Conservation (phyloP, 2,113 vertebrate species). For the Lophotis ruficrista region DNA sequence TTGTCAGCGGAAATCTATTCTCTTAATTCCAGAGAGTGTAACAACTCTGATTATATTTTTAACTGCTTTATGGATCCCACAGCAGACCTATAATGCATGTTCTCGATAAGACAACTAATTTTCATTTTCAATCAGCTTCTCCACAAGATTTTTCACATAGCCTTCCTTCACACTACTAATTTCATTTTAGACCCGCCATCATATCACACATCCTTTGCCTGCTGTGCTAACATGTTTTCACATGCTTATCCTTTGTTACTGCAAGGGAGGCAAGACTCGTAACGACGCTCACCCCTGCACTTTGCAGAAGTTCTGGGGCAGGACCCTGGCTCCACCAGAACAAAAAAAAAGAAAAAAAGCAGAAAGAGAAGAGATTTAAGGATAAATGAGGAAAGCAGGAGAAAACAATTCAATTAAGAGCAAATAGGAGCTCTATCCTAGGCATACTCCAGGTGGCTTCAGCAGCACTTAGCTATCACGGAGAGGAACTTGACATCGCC, state of each 20-base stretch:
- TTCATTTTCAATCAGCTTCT: slow-evolving; percentile 77
- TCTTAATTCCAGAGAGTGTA: slow-evolving; percentile 11
- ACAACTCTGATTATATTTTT: slow-evolving; percentile 51
- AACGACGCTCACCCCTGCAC: slow-evolving; percentile 35
- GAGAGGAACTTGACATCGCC: background rate
- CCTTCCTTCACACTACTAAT: slow-evolving; percentile 72
- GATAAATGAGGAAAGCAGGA: background rate
- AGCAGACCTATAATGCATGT: background rate
- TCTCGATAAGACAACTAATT: slow-evolving; percentile 68
- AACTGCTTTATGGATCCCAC: slow-evolving; percentile 30
- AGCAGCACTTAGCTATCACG: background rate
- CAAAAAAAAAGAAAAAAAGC: background rate
- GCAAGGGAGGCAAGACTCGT: slow-evolving; percentile 35
- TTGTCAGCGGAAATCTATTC: background rate
- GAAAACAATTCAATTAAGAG: background rate
- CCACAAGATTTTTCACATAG: slow-evolving; percentile 72
- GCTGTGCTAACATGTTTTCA: slow-evolving; percentile 77
- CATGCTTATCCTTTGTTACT: slow-evolving; percentile 70
- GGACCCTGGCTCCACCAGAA: background rate
- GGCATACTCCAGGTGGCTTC: background rate
- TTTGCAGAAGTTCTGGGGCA: slow-evolving; percentile 43
- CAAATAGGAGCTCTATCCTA: background rate
- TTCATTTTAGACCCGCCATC: slow-evolving; percentile 66
- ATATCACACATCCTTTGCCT: slow-evolving; percentile 65
- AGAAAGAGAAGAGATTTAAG: background rate